phyloP scores from a whole-genome alignment of 2,113 vertebrate species.

The Dasyornis broadbenti region DNA sequence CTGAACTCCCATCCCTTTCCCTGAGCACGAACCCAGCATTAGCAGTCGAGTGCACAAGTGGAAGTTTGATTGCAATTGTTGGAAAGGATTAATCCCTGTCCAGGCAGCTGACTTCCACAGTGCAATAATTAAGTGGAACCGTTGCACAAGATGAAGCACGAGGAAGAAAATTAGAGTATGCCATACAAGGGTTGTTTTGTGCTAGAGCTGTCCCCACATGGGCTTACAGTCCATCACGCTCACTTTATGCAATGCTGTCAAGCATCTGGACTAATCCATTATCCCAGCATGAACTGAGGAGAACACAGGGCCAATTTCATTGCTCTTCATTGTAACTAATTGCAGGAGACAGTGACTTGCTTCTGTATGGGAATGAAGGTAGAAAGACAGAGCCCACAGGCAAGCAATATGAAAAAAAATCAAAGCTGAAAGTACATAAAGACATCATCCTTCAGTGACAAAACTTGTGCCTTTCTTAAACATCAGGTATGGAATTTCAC shows the following conservation, averaged over 20 bases:
- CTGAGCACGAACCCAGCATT: neutral
- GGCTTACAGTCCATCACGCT: neutral
- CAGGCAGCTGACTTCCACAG: neutral
- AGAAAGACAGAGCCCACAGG: neutral
- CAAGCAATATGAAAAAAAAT: neutral
- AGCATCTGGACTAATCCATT: slow-evolving; percentile 13
- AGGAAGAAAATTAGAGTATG: neutral
- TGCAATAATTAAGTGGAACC: slow-evolving; percentile 24
- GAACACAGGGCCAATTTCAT: neutral
- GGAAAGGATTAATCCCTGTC: slow-evolving; percentile 20
- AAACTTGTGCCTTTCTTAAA: neutral
- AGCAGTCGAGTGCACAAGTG: neutral
- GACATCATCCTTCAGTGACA: neutral
- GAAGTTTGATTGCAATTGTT: neutral
- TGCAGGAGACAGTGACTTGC: neutral
- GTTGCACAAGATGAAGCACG: neutral
- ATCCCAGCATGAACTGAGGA: neutral
- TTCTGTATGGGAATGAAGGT: neutral
- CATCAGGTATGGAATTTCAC: neutral
- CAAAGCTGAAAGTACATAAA: neutral
- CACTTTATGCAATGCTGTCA: neutral
- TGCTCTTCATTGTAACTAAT: neutral
- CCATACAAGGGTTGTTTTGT: neutral
- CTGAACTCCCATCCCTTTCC: neutral
- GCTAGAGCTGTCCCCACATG: neutral